Evolutionary conservation across 2,113 vertebrate genomes (phyloP), one percentile per base, ranked within the genome.

Genomic region (Mesembrinibis cayennensis): DNA sequence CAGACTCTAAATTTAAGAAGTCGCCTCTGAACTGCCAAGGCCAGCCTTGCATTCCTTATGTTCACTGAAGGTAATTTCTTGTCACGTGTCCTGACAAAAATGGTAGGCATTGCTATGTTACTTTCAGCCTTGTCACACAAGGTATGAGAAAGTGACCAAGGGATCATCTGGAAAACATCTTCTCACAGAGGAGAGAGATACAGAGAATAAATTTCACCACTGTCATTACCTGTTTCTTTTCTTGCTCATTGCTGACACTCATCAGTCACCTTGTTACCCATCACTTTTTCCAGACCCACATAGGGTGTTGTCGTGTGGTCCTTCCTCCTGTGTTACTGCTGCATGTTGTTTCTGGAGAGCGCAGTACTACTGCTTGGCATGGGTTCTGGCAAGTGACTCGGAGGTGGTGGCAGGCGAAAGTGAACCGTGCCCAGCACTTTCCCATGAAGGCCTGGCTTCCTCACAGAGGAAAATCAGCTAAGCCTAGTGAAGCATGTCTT

Each of bases 281-380:
- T 58, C 72, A 65, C n/a, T 87, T 96, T 78, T 91, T 94, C 89
- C 82, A 62, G 59, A 38, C 23, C 81, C 27, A 6, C 15, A 5
- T 4, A 78, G 71, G 49, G 90, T 72, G 90, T 86, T 89, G 79
- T 86, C 30, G 12, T 73, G 83, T 27, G 52, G 49, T 66, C 53
- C n/a, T 96, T 93, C 70, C 47, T 96, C 78, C 53, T 8, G 77
- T 66, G 25, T 84, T 79, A 17, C 63, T 59, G 44, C 42, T 52
- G 62, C 9, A 0, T 96, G 88, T 87, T 89, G 80, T 88, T 97
- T 83, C 94, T 90, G 65, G 92, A 90, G 34, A 85, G 40, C 38
- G 3, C 55, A 5, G 91, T 59, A 69, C 85, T 96, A 82, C 89
- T 77, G 67, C 65, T 81, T 82, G 70, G 80, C 56, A 1, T 7